Base-by-base conservation (phyloP, 2,888 invertebrate species). In the Hipparchia sbordonii region DNA sequence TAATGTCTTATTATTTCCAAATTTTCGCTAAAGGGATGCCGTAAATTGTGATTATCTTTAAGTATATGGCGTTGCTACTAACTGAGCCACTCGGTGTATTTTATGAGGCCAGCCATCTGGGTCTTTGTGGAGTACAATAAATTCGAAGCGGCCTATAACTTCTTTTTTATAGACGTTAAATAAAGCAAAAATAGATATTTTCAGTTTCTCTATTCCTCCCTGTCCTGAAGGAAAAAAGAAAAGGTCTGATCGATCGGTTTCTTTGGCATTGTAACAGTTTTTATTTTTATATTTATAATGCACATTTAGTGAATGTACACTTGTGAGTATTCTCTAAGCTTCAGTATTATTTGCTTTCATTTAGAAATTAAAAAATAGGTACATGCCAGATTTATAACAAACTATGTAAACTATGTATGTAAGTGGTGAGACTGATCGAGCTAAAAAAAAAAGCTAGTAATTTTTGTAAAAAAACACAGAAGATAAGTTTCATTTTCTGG, bases 101-200 rank as follows among this genome's bases (percentile, higher is more conserved):
- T 93, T 93, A 93, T 89, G 92, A 90, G 90, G 79, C 85, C 86
- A 91, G 92, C 90, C 93, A 92, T 92, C 92, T 92, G 93, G 90
- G 91, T 85, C 89, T 88, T 84, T 84, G 88, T 85, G 86, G 86
- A 83, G 85, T 84, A 89, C 90, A 88, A 93, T 93, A 93, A 93
- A 93, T 92, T 92, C 91, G 86, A 88, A 88, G 87, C 88, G 80
- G 84, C 86, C 85, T 87, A 88, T 91, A 91, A 92, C 87, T 87
- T 89, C 89, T 90, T 91, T 92, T 92, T 92, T 91, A 91, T 92
- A 88, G 89, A 91, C 90, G 89, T 3, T 7, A 2, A 57, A 57
- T 57, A 57, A 57, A 57, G 57, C 8, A 23, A 57, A 57, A 23
- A 57, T 57, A 57, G 0, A 57, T 23, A 57, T 57, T 57, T 23